These are phyloP conservation scores for Dasypogon diadema DNA, from an alignment of 2,888 invertebrate genomes.

Conservation along the genomic window DNA sequence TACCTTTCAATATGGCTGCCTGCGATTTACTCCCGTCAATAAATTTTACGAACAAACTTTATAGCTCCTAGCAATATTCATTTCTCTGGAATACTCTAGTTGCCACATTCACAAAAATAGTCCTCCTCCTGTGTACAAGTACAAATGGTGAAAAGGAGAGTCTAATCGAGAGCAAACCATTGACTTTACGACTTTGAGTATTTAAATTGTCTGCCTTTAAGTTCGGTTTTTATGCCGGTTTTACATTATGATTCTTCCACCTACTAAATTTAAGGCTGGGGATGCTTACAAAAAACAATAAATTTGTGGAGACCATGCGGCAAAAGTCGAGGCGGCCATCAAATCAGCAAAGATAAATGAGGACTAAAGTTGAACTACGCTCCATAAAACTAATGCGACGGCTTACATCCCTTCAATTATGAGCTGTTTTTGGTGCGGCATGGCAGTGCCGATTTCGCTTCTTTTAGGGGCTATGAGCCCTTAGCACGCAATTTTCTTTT, in stretches of 20 bases:
- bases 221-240: conserved; percentile 12
- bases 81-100: conserved; percentile 6
- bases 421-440: background rate
- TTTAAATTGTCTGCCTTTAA: conserved; percentile 49
- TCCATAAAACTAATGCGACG: conserved; percentile 29
- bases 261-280: conserved; percentile 27
- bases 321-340: conserved; percentile 1
- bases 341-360: conserved; percentile 14
- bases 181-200: conserved; percentile 52
- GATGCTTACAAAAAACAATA: no score
- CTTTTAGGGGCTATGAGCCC: no score
- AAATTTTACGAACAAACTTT: conserved; percentile 26
- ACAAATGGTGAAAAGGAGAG: conserved; percentile 10
- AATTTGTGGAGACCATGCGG: conserved; percentile 4
- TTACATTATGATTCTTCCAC: conserved; percentile 18
- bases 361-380: conserved; percentile 15
- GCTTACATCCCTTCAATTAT: conserved; percentile 25
- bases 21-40: conserved; percentile 30
- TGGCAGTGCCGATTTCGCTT: no score
- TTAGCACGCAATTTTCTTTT: no score
- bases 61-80: conserved; percentile 25
- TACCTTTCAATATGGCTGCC: conserved; percentile 28
- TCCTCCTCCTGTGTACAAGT: background rate
- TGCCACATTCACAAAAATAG: background rate
- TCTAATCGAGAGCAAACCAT: conserved; percentile 49